These are phyloP conservation scores for Mesocentrotus franciscanus DNA, from an alignment of 53 echinoderm and acorn worm genomes.

Conservation along the genomic window DNA sequence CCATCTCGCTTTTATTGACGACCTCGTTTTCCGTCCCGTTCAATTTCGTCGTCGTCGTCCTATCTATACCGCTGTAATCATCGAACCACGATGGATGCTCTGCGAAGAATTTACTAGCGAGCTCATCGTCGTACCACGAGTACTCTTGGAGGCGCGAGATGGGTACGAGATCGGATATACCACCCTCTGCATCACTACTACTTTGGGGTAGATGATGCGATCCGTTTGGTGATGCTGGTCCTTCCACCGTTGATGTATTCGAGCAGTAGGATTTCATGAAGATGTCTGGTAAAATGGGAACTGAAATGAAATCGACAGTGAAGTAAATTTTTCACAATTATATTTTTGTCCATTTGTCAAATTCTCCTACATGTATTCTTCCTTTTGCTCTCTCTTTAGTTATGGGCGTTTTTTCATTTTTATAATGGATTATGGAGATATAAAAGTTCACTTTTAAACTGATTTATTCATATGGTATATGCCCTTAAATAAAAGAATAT, in stretches of 20 bases:
- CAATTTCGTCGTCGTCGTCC: not conserved
- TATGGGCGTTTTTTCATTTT: too few relatives aligned
- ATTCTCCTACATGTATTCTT: too few relatives aligned
- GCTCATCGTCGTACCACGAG: conserved; percentile 58
- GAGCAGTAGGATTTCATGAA: conserved; percentile 61
- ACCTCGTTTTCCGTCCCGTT: not conserved
- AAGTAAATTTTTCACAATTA: too few relatives aligned
- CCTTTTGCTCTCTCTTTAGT: too few relatives aligned
- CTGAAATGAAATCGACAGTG: conserved; percentile 27
- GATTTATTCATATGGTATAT: too few relatives aligned
- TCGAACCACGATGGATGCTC: conserved; percentile 40
- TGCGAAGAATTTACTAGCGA: conserved; percentile 6
- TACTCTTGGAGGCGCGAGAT: conserved; percentile 33
- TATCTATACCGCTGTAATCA: not conserved
- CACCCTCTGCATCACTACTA: not conserved
- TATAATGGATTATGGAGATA: too few relatives aligned
- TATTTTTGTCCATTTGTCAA: too few relatives aligned
- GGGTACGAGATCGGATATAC: conserved; percentile 10
- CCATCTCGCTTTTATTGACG: not conserved
- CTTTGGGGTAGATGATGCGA: not conserved
- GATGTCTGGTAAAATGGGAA: conserved; percentile 78
- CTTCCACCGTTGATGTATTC: not conserved
- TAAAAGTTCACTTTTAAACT: too few relatives aligned
- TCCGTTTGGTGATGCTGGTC: not conserved
- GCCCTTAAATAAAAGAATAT: too few relatives aligned